Conservation (phyloP, 2,113 vertebrate species). For the Passer montanus region DNA sequence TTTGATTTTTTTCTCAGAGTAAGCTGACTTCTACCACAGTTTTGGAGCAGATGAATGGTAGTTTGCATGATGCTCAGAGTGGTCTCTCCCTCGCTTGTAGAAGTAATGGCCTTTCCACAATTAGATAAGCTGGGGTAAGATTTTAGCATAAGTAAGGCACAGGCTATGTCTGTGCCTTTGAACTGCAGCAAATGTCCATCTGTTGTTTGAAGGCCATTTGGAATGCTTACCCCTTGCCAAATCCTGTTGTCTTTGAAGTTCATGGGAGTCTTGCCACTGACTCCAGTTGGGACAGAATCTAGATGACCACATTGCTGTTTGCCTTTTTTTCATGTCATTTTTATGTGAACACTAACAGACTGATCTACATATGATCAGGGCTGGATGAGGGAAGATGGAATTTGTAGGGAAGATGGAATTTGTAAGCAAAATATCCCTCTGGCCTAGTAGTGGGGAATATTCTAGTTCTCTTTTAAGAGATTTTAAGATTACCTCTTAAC, state of each 20-base stretch:
- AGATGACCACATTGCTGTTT: background rate
- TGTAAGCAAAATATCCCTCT: background rate
- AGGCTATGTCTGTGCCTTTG: background rate
- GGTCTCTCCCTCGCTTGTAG: background rate
- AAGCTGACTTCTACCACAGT: background rate
- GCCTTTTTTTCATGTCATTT: background rate
- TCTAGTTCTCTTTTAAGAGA: background rate
- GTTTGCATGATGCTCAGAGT: background rate
- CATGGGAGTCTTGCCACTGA: background rate
- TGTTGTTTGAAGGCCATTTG: conserved; percentile 40
- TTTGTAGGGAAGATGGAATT: background rate
- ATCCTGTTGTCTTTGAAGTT: conserved; percentile 45
- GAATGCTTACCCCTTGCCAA: conserved; percentile 2
- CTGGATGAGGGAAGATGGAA: background rate
- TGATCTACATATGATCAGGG: background rate
- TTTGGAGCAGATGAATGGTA: background rate
- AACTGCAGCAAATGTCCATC: background rate
- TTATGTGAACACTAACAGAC: background rate
- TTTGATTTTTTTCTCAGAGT: background rate
- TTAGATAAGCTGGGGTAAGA: background rate
- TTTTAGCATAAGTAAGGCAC: background rate
- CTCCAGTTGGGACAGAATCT: background rate
- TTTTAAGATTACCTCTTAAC: no score
- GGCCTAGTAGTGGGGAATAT: background rate
- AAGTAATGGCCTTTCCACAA: background rate